Evolutionary conservation across 64 coral and sea anemone species (phyloP).

Genomic region (Dendrophyllia cribrosa): DNA sequence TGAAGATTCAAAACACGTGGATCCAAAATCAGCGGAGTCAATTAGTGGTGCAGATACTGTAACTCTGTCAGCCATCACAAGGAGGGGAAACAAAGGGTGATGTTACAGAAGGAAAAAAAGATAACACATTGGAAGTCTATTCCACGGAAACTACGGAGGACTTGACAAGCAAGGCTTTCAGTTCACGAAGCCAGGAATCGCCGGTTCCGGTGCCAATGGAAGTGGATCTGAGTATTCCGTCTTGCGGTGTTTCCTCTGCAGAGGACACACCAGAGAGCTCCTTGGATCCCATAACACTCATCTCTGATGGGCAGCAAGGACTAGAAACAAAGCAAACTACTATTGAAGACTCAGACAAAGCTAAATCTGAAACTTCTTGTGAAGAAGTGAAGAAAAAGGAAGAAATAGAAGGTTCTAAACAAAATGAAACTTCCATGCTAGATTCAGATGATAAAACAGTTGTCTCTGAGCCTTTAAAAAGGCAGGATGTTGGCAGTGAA

Average conservation of each 20-base stretch:
- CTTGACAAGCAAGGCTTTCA: background rate
- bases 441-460: background rate
- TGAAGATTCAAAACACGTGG: conserved; percentile 13
- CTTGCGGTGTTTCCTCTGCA: background rate
- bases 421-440: background rate
- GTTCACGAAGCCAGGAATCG: background rate
- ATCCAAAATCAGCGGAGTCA: background rate
- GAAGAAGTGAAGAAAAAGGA: background rate
- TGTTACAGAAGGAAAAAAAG: background rate
- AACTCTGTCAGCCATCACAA: background rate
- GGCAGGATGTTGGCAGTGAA: background rate
- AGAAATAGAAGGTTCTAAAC: conserved; percentile 4
- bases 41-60: background rate
- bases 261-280: conserved; percentile 10
- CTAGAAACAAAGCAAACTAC: background rate
- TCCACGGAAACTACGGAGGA: background rate
- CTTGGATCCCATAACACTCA: background rate
- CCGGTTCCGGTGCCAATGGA: background rate
- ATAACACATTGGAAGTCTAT: background rate
- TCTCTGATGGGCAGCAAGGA: background rate
- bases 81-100: background rate
- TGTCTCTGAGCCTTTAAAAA: background rate
- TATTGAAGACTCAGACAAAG: background rate
- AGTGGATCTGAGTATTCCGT: background rate
- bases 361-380: background rate